Percentiles rank a stretch among this genome's conserved stretches.
Evolutionary conservation across 2,888 invertebrate genomes (phyloP).

Genomic region (Hyles lineata): DNA sequence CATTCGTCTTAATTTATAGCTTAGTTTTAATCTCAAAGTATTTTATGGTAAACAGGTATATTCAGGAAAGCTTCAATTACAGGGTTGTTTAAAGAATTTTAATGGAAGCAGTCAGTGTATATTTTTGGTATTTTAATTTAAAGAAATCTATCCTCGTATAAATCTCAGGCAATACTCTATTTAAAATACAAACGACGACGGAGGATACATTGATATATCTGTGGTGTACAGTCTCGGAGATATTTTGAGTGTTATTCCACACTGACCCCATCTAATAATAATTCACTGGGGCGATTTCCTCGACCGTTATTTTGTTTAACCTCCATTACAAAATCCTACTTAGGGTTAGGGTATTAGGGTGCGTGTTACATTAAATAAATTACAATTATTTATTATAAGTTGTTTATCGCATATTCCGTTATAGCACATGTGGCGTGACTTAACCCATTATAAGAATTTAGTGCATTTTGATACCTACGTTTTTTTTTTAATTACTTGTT

Average conservation of each 20-base stretch:
- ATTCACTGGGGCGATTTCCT: slow-evolving; percentile 2
- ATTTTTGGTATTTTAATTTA: neutral
- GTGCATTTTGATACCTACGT: neutral
- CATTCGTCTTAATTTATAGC: no score
- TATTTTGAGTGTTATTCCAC: neutral
- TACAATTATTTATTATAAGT: neutral
- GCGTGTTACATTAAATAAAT: slow-evolving; percentile 21
- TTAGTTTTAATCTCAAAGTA: no score
- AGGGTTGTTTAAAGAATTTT: neutral
- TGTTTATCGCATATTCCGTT: neutral
- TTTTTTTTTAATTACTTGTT: neutral
- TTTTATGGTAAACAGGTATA: no score
- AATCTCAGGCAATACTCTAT: neutral
- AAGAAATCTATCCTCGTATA: neutral
- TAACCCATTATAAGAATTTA: neutral
- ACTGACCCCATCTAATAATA: neutral
- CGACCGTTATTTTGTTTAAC: slow-evolving; percentile 12
- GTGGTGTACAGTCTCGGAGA: neutral
- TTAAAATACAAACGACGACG: neutral
- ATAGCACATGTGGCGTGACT: neutral
- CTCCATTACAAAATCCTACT: neutral
- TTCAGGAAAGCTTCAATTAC: neutral
- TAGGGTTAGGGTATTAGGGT: slow-evolving; percentile 24
- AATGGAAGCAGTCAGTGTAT: neutral
- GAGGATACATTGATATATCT: neutral